These are phyloP conservation scores for Oncorhynchus masou DNA, from an alignment of 2,113 vertebrate genomes.

Conservation along the genomic window DNA sequence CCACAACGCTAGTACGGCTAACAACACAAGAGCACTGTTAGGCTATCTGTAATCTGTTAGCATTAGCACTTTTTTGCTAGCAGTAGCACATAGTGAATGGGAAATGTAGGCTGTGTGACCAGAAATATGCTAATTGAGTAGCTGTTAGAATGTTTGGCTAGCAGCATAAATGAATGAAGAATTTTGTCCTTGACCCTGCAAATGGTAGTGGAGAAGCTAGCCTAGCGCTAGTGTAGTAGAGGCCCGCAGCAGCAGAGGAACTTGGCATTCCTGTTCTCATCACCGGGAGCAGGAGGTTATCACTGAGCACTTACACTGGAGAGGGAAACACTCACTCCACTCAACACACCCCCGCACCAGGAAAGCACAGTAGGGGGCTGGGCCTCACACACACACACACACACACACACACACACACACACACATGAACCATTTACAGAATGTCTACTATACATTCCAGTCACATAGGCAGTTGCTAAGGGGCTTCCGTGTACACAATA, in stretches of 20 bases:
- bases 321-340: slow-evolving; percentile 14
- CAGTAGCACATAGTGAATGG: too few species aligned
- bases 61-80: too few species aligned
- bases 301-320: slow-evolving; percentile 25
- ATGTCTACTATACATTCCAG: background rate
- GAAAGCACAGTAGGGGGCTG: background rate
- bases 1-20: too few species aligned
- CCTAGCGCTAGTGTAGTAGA: background rate
- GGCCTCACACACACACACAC: background rate
- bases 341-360: slow-evolving; percentile 25
- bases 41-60: too few species aligned
- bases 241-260: too few species aligned
- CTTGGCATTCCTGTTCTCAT: slow-evolving; percentile 21
- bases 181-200: background rate
- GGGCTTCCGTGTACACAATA: background rate
- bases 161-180: background rate
- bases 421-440: background rate
- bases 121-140: background rate
- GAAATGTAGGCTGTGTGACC: too few species aligned
- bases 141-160: background rate
- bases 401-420: background rate
- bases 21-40: too few species aligned
- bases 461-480: background rate
- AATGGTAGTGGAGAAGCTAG: background rate
- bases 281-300: slow-evolving; percentile 35